These are phyloP conservation scores for Heterochromis multidens DNA, from an alignment of 2,113 vertebrate species.

Conservation along the genomic window DNA sequence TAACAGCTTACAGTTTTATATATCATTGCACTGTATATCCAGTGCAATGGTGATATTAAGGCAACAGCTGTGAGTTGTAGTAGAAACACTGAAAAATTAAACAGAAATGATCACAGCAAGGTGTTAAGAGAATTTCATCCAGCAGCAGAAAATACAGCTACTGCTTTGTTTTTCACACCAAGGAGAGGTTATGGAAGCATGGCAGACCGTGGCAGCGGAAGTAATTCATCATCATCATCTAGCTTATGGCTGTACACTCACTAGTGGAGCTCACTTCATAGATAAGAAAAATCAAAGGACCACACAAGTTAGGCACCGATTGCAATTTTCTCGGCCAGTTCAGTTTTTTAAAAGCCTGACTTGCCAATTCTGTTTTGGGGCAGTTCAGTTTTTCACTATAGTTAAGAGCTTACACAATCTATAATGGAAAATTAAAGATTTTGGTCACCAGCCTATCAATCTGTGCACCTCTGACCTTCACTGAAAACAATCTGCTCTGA, in stretches of 20 bases:
- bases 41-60: not conserved
- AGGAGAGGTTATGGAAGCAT: conserved; percentile 33
- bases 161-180: conserved; percentile 45
- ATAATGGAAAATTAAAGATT: not conserved
- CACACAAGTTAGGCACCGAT: not conserved
- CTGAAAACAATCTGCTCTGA: not conserved
- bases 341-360: not conserved
- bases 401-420: not conserved
- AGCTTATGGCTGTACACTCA: conserved; percentile 18
- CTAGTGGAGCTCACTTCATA: conserved; percentile 16
- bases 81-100: not conserved
- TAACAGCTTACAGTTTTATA: not conserved
- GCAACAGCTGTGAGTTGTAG: conserved; percentile 8
- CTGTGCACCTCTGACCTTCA: not conserved
- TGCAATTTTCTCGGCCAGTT: not conserved
- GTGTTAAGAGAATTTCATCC: not conserved
- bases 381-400: not conserved
- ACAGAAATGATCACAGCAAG: not conserved
- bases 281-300: conserved; percentile 41
- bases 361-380: not conserved
- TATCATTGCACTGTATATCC: not conserved
- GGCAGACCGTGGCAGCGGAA: conserved; percentile 6
- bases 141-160: not conserved
- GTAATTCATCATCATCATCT: conserved; percentile 57
- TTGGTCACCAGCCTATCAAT: not conserved